Conservation (phyloP, 23 tunicate species). For the Pegea sp. region DNA sequence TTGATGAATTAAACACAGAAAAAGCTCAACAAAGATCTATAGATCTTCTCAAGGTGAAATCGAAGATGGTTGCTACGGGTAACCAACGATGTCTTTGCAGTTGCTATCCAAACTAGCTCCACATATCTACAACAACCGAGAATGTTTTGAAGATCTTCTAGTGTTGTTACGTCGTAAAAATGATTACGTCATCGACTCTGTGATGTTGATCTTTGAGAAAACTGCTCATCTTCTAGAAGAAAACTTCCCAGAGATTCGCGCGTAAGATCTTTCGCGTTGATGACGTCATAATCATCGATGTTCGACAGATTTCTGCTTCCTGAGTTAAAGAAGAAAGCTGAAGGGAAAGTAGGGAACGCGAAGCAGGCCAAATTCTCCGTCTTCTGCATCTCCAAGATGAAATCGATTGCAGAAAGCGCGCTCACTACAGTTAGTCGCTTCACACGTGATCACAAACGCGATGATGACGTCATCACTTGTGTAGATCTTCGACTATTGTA, state of each 20-base stretch:
- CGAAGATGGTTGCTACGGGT: too few relatives aligned
- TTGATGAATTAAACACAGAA: slow-evolving; percentile 22
- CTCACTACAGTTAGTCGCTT: slow-evolving; percentile 58
- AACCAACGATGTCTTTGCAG: slow-evolving; percentile 6
- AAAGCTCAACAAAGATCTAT: slow-evolving; percentile 22
- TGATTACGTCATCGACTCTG: slow-evolving; percentile 27
- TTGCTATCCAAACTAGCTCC: slow-evolving; percentile 26
- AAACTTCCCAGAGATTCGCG: slow-evolving; percentile 36
- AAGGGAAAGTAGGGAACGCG: slow-evolving; percentile 50
- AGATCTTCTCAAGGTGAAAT: slow-evolving; percentile 36
- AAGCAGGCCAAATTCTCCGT: slow-evolving; percentile 57
- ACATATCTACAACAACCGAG: slow-evolving; percentile 24
- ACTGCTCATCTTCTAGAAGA: slow-evolving; percentile 45
- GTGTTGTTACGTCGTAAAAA: slow-evolving; percentile 19
- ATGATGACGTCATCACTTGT: not conserved
- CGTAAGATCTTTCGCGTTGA: slow-evolving; percentile 17
- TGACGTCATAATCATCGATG: not conserved
- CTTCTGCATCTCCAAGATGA: slow-evolving; percentile 33
- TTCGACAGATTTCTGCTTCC: slow-evolving; percentile 37
- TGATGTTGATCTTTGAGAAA: slow-evolving; percentile 25
- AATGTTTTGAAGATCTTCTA: slow-evolving; percentile 50
- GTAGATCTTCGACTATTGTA: slow-evolving; percentile 57
- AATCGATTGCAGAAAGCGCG: slow-evolving; percentile 46
- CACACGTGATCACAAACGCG: too few relatives aligned
- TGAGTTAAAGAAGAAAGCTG: slow-evolving; percentile 46